Conservation (phyloP, 92 coral and sea anemone species). For the Siderastrea radians region DNA sequence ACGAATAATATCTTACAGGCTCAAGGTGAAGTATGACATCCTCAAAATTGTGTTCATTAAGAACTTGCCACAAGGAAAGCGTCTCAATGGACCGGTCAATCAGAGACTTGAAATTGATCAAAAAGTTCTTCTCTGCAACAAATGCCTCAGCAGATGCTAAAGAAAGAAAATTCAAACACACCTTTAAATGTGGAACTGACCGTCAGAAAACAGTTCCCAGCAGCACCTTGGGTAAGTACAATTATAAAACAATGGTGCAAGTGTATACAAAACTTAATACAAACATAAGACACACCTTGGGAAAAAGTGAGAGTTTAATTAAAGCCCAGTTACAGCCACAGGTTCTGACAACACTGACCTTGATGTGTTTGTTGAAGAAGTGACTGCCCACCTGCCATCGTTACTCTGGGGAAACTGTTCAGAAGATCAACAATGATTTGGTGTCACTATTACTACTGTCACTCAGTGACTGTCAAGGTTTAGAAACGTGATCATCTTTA, state of each 20-base stretch:
- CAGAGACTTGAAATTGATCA: slow-evolving; percentile 76
- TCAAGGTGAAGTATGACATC: slow-evolving; percentile 79
- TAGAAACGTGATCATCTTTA: too few species aligned
- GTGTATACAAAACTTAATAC: not conserved
- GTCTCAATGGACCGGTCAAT: slow-evolving; percentile 90
- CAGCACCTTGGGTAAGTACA: not conserved
- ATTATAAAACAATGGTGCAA: too few species aligned
- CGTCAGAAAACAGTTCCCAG: not conserved
- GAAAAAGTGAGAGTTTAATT: not conserved
- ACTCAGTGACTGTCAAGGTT: too few species aligned
- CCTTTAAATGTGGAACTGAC: not conserved
- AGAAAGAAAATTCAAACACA: not conserved
- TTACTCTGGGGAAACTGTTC: slow-evolving; percentile 69
- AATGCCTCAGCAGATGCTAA: slow-evolving; percentile 67
- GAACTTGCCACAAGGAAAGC: slow-evolving; percentile 88
- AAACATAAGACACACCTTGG: too few species aligned
- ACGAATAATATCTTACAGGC: slow-evolving; percentile 67
- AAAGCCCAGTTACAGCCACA: too few species aligned
- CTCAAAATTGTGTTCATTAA: slow-evolving; percentile 88
- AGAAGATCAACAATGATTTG: too few species aligned
- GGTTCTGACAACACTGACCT: slow-evolving; percentile 41
- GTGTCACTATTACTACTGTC: too few species aligned
- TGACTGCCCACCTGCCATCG: slow-evolving; percentile 74
- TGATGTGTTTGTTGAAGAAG: slow-evolving; percentile 83
- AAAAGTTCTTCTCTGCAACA: slow-evolving; percentile 77